Evolutionary conservation across 2,797 vertebrate genomes (phyloP), one percentile per base, ranked within the genome.

Genomic region (Manis pentadactyla): DNA sequence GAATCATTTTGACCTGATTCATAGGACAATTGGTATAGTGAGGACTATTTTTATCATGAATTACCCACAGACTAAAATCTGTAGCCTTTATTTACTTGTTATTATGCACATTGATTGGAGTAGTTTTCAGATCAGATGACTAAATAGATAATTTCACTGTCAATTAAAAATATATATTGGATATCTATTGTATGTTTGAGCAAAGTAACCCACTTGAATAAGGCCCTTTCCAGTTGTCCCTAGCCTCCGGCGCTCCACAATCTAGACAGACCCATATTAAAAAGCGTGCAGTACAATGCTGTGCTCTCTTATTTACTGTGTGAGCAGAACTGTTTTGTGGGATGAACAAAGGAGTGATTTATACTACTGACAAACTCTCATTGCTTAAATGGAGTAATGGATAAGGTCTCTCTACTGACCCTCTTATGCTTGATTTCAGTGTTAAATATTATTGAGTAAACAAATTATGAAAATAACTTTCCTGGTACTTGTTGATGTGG

Each of bases 1-100:
- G 97, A 96, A 90, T 97, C 94, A 96, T 73, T 93, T 92, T 94
- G 86, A 57, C 68, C 88, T 96, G 94, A 95, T 95, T 95, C 96
- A 97, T 66, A 92, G 68, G 63, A 94, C 57, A 85, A 27, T 49
- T 93, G 71, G 71, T 83, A 83, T 77, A 74, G 59, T 53, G 2
- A 34, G 25, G 61, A 42, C 61, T 87, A 85, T 84, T 93, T 96
- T 96, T 93, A 74, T 39, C 61, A 21, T 27, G 19, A 90, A 94
- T 92, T 79, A 88, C 92, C 92, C 69, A 89, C 61, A 93, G 71
- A 90, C 37, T 79, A 31, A 96, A 96, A 86, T 85, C 75, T 34
- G 3, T 19, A 83, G 77, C 25, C 29, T 93, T 92, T 59, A 7
- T 95, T 85, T 95, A 19, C 12, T 42, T 66, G 34, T 87, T 61